Conservation (phyloP, 2,113 vertebrate genomes). For the Stercorarius parasiticus region DNA sequence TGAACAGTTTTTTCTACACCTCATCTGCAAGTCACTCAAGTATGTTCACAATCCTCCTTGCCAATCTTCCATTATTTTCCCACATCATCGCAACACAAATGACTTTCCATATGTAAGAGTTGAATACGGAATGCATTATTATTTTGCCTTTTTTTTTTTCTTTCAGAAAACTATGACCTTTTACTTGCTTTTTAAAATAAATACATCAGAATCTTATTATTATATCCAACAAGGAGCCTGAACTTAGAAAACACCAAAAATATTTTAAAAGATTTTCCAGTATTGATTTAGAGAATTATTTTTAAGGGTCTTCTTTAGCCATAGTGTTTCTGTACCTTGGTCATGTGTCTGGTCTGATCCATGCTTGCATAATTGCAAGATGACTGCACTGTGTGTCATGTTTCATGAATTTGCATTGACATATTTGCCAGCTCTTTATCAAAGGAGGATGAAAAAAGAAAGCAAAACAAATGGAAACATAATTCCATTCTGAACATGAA, state of each 20-base stretch:
- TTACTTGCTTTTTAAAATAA: neutral
- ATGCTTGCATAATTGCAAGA: neutral
- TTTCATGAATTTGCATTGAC: neutral
- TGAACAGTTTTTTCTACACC: too few relatives aligned
- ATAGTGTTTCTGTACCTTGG: neutral
- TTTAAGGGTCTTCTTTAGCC: neutral
- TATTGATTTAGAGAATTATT: constrained; percentile 16
- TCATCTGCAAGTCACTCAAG: neutral
- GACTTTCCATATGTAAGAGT: neutral
- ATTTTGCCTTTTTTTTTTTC: neutral
- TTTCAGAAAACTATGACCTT: constrained; percentile 30
- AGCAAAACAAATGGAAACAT: neutral
- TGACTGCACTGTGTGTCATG: neutral
- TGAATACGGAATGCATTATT: neutral
- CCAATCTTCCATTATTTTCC: too few relatives aligned
- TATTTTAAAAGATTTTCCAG: neutral
- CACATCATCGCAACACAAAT: constrained; percentile 9
- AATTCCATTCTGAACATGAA: neutral
- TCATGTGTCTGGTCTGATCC: neutral
- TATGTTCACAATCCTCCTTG: too few relatives aligned
- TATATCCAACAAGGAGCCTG: neutral
- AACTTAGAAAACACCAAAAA: neutral
- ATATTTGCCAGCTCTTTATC: neutral
- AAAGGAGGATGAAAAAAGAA: neutral
- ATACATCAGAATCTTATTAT: neutral